These are phyloP conservation scores for Vanessa tameamea DNA, from an alignment of 1,140 invertebrate species.

Conservation along the genomic window DNA sequence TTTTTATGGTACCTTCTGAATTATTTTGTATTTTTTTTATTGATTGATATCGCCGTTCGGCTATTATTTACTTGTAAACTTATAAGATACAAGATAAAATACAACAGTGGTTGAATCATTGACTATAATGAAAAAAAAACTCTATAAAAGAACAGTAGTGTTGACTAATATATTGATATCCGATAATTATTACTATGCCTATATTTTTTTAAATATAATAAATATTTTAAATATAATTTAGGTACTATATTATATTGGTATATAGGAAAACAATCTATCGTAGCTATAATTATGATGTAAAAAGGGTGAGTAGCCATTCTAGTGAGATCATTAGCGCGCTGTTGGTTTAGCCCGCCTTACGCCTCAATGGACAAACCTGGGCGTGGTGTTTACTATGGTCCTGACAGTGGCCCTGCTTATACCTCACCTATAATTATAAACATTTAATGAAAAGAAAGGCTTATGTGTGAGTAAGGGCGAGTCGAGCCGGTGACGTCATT, in stretches of 20 bases:
- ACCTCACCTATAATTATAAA: slow-evolving; percentile 37
- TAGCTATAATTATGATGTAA: slow-evolving; percentile 17
- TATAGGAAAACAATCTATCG: slow-evolving; percentile 7
- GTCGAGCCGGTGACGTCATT: not conserved
- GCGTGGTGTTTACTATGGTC: slow-evolving; percentile 38
- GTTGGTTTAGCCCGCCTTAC: slow-evolving; percentile 48
- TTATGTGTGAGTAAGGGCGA: not conserved
- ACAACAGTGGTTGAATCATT: too few relatives aligned
- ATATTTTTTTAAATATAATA: too few relatives aligned
- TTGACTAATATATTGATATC: too few relatives aligned
- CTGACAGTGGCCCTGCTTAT: slow-evolving; percentile 17
- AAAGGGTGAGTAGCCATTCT: slow-evolving; percentile 14
- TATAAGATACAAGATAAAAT: not conserved
- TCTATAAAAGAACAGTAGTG: too few relatives aligned
- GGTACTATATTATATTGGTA: not conserved
- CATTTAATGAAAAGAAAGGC: slow-evolving; percentile 9
- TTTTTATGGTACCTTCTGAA: slow-evolving; percentile 45
- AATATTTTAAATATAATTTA: too few relatives aligned
- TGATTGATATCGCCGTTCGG: slow-evolving; percentile 22
- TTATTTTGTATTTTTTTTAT: slow-evolving; percentile 38
- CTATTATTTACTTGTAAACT: not conserved
- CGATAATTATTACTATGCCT: too few relatives aligned
- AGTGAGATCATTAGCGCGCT: slow-evolving; percentile 45
- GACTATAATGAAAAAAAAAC: too few relatives aligned
- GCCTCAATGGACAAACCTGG: slow-evolving; percentile 41